These are phyloP conservation scores for Leptestheria dahalacensis DNA, from an alignment of 1,140 invertebrate species.

Conservation along the genomic window DNA sequence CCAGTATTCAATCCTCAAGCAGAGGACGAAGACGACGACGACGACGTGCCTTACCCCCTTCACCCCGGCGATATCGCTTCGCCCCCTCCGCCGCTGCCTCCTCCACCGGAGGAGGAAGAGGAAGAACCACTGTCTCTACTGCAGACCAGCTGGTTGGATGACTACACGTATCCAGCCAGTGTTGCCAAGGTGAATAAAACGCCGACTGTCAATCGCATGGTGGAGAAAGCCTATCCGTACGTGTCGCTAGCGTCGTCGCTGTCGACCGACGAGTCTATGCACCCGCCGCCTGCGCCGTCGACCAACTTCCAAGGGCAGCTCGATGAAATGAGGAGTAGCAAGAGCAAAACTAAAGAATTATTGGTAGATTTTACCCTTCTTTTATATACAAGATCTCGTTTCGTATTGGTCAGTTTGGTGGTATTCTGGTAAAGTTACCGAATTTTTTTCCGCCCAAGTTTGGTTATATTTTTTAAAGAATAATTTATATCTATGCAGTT, in stretches of 20 bases:
- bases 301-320: too few relatives aligned
- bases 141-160: constrained; percentile 4
- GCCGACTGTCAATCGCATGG: constrained; percentile 30
- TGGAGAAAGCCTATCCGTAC: constrained; percentile 51
- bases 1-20: not conserved
- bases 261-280: too few relatives aligned
- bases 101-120: not conserved
- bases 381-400: too few relatives aligned
- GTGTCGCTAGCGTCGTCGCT: constrained; percentile 23
- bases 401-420: too few relatives aligned
- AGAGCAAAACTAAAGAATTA: too few relatives aligned
- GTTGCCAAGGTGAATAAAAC: not conserved
- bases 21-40: not conserved
- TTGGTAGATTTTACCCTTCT: too few relatives aligned
- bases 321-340: too few relatives aligned
- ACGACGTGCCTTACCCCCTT: not conserved
- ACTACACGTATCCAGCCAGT: constrained; percentile 1
- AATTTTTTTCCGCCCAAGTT: too few relatives aligned
- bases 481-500: too few relatives aligned
- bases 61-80: not conserved
- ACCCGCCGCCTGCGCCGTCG: too few relatives aligned
- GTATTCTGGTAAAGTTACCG: too few relatives aligned
- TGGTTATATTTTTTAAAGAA: too few relatives aligned
- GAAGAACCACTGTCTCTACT: not conserved
- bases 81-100: not conserved